Evolutionary conservation across 37 sponge, comb jelly and placozoan species (phyloP).

Genomic region (Haliclona indistincta): DNA sequence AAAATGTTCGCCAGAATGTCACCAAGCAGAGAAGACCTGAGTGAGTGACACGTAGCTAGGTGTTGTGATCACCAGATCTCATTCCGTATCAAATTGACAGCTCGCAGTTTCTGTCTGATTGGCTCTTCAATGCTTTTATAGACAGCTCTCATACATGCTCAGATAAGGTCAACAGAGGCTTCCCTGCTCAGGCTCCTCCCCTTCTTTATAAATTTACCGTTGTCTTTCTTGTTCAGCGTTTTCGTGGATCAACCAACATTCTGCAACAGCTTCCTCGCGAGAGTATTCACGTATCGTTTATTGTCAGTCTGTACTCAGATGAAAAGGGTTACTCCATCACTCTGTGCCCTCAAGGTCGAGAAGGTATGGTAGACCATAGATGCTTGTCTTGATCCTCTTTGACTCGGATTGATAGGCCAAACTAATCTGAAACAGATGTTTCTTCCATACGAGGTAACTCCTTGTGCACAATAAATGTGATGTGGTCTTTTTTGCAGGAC

Average conservation of each 20-base stretch:
- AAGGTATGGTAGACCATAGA: background rate
- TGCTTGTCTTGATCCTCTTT: background rate
- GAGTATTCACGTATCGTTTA: slow-evolving; percentile 31
- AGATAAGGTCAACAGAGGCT: slow-evolving; percentile 16
- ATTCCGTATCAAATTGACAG: background rate
- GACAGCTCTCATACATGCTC: slow-evolving; percentile 8
- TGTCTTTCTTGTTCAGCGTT: slow-evolving; percentile 23
- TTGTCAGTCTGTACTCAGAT: slow-evolving; percentile 65
- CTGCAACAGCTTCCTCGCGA: slow-evolving; percentile 36
- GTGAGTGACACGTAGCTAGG: background rate
- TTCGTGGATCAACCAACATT: slow-evolving; percentile 48
- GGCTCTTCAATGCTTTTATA: slow-evolving; percentile 42
- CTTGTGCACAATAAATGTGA: background rate
- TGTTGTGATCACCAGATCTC: background rate
- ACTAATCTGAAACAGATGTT: slow-evolving; percentile 37
- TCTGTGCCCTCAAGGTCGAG: slow-evolving; percentile 8
- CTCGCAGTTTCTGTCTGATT: slow-evolving; percentile 24
- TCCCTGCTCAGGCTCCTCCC: slow-evolving; percentile 6
- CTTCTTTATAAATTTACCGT: background rate
- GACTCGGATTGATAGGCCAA: background rate
- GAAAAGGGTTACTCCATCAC: slow-evolving; percentile 71
- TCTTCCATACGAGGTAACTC: slow-evolving; percentile 55
- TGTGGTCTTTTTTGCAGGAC: slow-evolving; percentile 23
- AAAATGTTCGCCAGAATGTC: slow-evolving; percentile 39
- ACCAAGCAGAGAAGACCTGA: slow-evolving; percentile 16